Evolutionary conservation across 2,888 invertebrate species (phyloP).

Genomic region (Agonopterix alstromeriana): DNA sequence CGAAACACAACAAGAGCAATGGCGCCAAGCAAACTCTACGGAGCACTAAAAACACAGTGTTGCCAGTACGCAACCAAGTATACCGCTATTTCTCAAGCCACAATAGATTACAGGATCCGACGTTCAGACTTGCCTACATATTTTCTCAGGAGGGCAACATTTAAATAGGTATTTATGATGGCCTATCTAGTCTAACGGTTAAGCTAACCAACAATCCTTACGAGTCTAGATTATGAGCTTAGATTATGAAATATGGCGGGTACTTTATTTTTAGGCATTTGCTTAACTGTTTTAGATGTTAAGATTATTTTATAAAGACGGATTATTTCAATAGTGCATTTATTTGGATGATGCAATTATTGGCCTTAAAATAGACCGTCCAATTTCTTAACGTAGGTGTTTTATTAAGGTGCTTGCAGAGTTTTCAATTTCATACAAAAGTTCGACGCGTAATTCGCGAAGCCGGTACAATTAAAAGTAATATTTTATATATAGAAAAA

Average conservation of each 20-base stretch:
- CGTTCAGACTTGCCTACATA: neutral
- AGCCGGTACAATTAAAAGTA: too few species aligned
- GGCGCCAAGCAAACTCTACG: too few species aligned
- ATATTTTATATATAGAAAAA: too few species aligned
- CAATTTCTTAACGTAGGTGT: too few species aligned
- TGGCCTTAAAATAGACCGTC: too few species aligned
- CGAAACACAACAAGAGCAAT: too few species aligned
- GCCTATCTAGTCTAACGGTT: slow-evolving; percentile 8
- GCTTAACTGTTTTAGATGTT: neutral
- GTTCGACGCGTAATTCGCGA: too few species aligned
- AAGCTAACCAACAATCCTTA: neutral
- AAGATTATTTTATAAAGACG: neutral
- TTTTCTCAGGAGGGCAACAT: slow-evolving; percentile 9
- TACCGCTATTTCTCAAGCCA: slow-evolving; percentile 2
- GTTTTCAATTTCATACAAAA: too few species aligned
- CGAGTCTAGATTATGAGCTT: neutral
- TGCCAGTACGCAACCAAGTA: neutral
- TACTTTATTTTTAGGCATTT: too few species aligned
- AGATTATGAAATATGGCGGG: neutral
- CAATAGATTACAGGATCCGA: slow-evolving; percentile 10
- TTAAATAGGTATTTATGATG: slow-evolving; percentile 13
- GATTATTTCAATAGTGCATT: too few species aligned
- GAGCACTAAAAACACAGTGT: neutral
- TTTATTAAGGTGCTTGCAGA: too few species aligned
- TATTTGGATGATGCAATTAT: too few species aligned